These are phyloP conservation scores for Syngnathus typhle DNA, from an alignment of 2,113 vertebrate species.

Conservation along the genomic window DNA sequence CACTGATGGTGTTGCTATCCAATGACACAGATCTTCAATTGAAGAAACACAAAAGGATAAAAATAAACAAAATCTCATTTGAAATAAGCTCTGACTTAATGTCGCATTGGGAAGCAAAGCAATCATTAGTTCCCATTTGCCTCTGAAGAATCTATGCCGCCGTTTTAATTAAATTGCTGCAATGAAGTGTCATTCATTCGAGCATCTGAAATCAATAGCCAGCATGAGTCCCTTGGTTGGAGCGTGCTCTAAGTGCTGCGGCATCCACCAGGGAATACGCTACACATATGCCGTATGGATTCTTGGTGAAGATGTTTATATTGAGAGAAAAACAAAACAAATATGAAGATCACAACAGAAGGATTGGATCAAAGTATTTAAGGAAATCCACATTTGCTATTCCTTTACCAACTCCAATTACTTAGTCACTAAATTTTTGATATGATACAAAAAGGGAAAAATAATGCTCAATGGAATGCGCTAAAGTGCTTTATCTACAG, in stretches of 20 bases:
- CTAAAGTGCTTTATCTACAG: too few relatives aligned
- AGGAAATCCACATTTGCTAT: too few relatives aligned
- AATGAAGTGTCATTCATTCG: conserved; percentile 28
- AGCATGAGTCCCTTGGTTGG: conserved; percentile 1
- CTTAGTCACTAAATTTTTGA: too few relatives aligned
- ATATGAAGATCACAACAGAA: not conserved
- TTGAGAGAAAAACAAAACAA: not conserved
- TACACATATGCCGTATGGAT: not conserved
- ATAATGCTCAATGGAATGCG: not conserved
- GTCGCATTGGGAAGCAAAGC: not conserved
- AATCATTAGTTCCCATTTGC: not conserved
- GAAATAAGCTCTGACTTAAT: not conserved
- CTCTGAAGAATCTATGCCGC: not conserved
- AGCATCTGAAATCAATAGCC: conserved; percentile 52
- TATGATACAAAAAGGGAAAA: not conserved
- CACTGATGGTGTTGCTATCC: not conserved
- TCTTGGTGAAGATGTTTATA: not conserved
- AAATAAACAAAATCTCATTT: not conserved
- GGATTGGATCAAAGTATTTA: too few relatives aligned
- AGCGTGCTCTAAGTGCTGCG: conserved; percentile 11
- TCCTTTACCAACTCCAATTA: too few relatives aligned
- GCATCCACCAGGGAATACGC: conserved; percentile 8
- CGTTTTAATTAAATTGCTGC: conserved; percentile 41
- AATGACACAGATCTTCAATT: not conserved
- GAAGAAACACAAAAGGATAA: not conserved